Percentiles rank a stretch among this genome's conserved stretches.
phyloP scores from a whole-genome alignment of 1,140 invertebrate species.

The Ylistrum balloti region DNA sequence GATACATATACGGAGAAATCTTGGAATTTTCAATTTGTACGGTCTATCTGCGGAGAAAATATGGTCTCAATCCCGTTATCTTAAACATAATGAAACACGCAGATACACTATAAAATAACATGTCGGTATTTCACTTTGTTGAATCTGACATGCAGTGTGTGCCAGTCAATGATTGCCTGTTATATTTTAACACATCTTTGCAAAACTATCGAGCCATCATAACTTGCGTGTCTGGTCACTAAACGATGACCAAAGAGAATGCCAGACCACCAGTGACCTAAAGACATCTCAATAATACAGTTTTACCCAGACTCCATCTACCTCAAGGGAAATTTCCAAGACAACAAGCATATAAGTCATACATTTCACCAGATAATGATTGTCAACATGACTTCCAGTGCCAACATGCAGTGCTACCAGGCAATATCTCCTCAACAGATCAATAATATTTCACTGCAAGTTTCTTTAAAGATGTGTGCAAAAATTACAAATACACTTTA shows the following conservation, averaged over 20 bases:
- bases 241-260: neutral
- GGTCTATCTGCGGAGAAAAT: neutral
- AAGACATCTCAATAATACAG: neutral
- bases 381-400: neutral
- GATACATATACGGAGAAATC: neutral
- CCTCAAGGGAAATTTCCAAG: neutral
- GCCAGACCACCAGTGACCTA: neutral
- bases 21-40: neutral
- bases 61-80: neutral
- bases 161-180: neutral
- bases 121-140: neutral
- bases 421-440: neutral
- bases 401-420: neutral
- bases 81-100: neutral
- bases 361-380: neutral
- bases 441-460: constrained; percentile 26
- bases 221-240: neutral
- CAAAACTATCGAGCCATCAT: neutral
- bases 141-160: neutral
- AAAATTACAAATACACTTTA: neutral
- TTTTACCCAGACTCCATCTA: constrained; percentile 8
- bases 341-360: neutral
- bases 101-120: neutral
- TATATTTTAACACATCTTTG: neutral
- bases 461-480: constrained; percentile 19